A percentile compares a stretch with the other conserved stretches of the same genome.
phyloP scores from a whole-genome alignment of 2,797 vertebrate genomes.

The Manis pentadactyla region DNA sequence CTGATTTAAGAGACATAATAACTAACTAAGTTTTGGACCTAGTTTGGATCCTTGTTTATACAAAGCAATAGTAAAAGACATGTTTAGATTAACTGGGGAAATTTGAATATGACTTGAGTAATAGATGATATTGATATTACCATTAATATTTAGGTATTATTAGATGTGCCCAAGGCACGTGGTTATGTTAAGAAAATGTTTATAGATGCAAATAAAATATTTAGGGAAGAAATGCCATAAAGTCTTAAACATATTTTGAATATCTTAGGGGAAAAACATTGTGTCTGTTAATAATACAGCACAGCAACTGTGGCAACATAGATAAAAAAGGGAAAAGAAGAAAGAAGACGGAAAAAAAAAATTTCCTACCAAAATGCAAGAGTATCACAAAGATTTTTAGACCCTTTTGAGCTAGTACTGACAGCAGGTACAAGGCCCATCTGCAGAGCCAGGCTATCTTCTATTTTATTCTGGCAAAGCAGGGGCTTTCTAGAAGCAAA shows the following conservation, averaged over 20 bases:
- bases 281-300: background rate
- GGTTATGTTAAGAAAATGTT: background rate
- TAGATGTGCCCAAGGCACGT: background rate
- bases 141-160: background rate
- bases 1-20: background rate
- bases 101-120: background rate
- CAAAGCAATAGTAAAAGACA: background rate
- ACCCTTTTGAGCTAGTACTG: background rate
- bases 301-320: background rate
- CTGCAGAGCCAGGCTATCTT: background rate
- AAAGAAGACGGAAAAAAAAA: background rate
- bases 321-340: background rate
- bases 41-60: background rate
- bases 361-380: background rate
- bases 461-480: background rate
- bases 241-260: slow-evolving; percentile 22
- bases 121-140: background rate
- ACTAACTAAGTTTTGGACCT: background rate
- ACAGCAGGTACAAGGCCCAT: background rate
- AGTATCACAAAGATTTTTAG: background rate
- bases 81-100: background rate
- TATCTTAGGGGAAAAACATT: background rate
- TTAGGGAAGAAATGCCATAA: background rate
- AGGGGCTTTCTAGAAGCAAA: background rate
- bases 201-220: background rate